A percentile compares a stretch with the other conserved stretches of the same genome.
Conservation (phyloP, 2,113 vertebrate genomes). For the Thalassoma bifasciatum region DNA sequence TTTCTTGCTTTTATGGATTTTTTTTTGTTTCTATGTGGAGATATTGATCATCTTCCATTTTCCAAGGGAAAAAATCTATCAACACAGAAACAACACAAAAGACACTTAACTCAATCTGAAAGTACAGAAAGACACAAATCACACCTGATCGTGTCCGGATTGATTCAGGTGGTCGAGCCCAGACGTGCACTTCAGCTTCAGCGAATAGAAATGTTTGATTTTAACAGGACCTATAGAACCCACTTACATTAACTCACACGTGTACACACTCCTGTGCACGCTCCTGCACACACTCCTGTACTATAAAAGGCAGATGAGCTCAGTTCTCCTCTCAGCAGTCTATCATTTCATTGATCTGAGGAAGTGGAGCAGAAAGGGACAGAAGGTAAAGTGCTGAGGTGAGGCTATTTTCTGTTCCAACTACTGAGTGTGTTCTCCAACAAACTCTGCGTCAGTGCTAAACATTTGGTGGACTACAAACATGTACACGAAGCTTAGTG, state of each 20-base stretch:
- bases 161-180: not conserved
- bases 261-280: not conserved
- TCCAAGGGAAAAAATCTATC: no score
- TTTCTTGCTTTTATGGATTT: no score
- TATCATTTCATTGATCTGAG: conserved; percentile 42
- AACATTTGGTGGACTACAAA: no score
- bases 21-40: not conserved
- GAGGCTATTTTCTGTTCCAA: conserved; percentile 12
- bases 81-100: no score
- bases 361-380: conserved; percentile 51
- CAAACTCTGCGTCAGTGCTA: no score
- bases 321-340: conserved; percentile 12
- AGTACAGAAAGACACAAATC: not conserved
- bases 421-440: not conserved
- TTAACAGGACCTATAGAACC: not conserved
- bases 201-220: not conserved
- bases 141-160: no score
- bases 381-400: conserved; percentile 31
- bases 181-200: not conserved
- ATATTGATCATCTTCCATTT: no score
- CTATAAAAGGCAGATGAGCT: conserved; percentile 2
- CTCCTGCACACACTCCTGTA: conserved; percentile 3
- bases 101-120: not conserved
- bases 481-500: no score
- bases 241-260: not conserved